These are phyloP conservation scores for Hafferia zeledoni DNA, from an alignment of 2,797 vertebrate genomes.

Conservation along the genomic window DNA sequence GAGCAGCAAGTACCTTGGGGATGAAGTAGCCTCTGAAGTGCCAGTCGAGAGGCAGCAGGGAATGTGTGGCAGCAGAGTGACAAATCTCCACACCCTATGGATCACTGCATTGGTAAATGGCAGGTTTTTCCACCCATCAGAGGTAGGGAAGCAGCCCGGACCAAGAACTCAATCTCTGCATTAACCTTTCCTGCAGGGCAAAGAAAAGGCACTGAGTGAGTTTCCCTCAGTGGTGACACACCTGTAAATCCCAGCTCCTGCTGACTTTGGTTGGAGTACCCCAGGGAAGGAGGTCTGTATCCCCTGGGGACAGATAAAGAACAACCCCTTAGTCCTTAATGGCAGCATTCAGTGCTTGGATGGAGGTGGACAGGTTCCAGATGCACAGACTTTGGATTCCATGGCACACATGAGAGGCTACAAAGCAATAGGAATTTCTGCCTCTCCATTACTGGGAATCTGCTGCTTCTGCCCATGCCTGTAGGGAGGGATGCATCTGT, in stretches of 20 bases:
- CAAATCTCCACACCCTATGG: constrained; percentile 64
- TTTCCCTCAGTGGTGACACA: not conserved
- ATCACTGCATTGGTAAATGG: constrained; percentile 61
- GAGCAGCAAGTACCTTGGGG: constrained; percentile 62
- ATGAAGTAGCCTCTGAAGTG: constrained; percentile 68
- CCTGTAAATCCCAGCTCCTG: not conserved
- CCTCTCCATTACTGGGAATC: not conserved
- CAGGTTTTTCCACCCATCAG: constrained; percentile 35
- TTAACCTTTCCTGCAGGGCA: constrained; percentile 41
- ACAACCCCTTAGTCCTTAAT: not conserved
- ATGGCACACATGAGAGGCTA: not conserved
- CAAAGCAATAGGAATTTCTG: fast-evolving
- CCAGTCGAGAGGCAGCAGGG: constrained; percentile 11
- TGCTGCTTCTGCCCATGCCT: not conserved
- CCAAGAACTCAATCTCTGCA: constrained; percentile 52
- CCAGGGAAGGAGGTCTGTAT: not conserved
- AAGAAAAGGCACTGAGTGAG: not conserved
- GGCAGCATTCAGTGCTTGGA: not conserved
- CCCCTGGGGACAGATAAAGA: not conserved
- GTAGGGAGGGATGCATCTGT: fast-evolving
- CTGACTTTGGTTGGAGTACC: not conserved
- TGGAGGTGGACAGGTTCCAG: not conserved
- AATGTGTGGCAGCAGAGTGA: constrained; percentile 60
- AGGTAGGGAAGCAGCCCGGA: not conserved
- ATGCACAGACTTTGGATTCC: not conserved